Conservation (phyloP, 2,888 invertebrate genomes). For the Leptinotarsa peninsularis region DNA sequence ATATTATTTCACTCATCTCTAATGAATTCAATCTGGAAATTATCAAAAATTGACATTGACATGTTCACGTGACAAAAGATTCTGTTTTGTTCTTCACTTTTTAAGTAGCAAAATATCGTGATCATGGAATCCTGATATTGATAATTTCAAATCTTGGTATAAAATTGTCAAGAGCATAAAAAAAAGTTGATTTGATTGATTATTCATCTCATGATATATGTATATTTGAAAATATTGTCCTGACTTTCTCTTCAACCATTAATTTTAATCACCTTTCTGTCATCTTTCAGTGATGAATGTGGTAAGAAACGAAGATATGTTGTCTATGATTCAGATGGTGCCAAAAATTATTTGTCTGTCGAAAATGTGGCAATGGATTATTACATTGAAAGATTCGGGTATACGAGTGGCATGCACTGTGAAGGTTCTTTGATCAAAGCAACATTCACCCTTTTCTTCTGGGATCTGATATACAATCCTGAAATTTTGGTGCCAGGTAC, state of each 20-base stretch:
- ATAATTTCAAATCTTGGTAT: no score
- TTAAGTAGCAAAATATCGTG: no score
- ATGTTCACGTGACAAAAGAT: no score
- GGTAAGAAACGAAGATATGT: conserved; percentile 61
- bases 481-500: conserved; percentile 66
- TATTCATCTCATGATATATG: neutral
- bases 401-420: conserved; percentile 65
- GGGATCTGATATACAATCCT: conserved; percentile 80
- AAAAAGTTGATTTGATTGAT: no score
- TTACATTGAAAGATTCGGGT: conserved; percentile 66
- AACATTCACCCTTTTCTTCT: conserved; percentile 71
- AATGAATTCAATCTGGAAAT: no score
- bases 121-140: no score
- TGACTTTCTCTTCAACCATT: no score
- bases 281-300: conserved; percentile 49
- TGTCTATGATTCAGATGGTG: conserved; percentile 54
- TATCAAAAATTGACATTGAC: no score
- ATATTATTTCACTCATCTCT: no score
- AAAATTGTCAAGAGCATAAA: no score
- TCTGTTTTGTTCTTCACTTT: no score
- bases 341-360: conserved; percentile 67
- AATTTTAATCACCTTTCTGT: neutral
- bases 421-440: conserved; percentile 58
- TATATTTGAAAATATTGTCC: neutral
- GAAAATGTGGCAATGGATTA: conserved; percentile 71